A percentile compares a stretch with the other conserved stretches of the same genome.
These are phyloP conservation scores for Homarus gammarus DNA, from an alignment of 2,888 invertebrate genomes.

Conservation along the genomic window DNA sequence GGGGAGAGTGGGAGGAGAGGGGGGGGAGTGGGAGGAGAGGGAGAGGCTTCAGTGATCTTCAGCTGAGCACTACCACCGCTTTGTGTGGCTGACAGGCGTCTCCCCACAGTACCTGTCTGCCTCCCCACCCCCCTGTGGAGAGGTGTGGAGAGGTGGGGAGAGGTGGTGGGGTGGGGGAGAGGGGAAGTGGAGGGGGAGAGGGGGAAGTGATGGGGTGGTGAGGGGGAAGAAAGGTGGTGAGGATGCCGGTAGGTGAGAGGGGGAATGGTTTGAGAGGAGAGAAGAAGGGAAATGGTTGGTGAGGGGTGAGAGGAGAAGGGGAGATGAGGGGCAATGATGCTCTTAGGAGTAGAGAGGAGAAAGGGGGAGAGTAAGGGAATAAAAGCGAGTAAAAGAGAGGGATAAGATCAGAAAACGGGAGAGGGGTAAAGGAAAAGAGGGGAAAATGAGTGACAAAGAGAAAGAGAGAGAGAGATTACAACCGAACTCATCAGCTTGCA, in stretches of 20 bases:
- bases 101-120: neutral
- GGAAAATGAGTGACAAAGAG: constrained; percentile 17
- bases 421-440: neutral
- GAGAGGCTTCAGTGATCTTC: constrained; percentile 23
- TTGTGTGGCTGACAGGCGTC: constrained; percentile 42
- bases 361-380: neutral
- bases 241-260: too few species aligned
- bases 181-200: neutral
- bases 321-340: neutral
- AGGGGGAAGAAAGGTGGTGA: neutral
- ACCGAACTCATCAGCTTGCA: neutral
- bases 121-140: neutral
- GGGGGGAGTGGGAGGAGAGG: neutral
- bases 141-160: neutral
- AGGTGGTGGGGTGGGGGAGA: neutral
- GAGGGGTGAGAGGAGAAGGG: neutral
- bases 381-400: too few species aligned
- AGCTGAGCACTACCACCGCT: constrained; percentile 28
- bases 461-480: constrained; percentile 34
- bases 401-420: neutral
- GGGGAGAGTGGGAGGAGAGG: neutral
- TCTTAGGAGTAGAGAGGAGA: neutral
- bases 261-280: too few species aligned
- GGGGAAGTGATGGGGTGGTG: neutral
- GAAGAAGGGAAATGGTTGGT: neutral